A percentile compares a stretch with the other conserved stretches of the same genome.
These are phyloP conservation scores for Neoitamus cyanurus DNA, from an alignment of 2,888 invertebrate genomes.

Conservation along the genomic window DNA sequence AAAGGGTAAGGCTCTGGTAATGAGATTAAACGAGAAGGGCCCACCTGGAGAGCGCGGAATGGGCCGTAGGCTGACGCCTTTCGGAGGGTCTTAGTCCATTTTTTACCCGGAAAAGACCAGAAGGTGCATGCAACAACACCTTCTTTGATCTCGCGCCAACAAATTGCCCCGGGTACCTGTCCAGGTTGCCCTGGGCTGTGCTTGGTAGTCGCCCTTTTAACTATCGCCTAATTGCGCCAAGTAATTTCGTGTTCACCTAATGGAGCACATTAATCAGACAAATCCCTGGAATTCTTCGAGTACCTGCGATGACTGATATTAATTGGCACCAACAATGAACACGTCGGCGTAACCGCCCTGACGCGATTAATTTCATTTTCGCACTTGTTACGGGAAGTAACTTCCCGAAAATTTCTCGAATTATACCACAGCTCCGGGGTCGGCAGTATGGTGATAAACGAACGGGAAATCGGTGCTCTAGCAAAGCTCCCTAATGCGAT, in stretches of 20 bases:
- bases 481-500: not conserved
- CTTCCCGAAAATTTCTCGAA: not conserved
- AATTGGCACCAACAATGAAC: not conserved
- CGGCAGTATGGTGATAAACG: not conserved
- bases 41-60: not conserved
- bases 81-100: not conserved
- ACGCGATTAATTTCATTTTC: not conserved
- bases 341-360: not conserved
- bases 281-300: not conserved
- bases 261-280: not conserved
- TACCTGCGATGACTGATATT: not conserved
- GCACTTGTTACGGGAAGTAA: not conserved
- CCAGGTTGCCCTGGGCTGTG: not conserved
- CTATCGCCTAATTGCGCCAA: not conserved
- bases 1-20: conserved; percentile 12
- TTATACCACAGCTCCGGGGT: not conserved
- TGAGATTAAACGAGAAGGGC: not conserved
- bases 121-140: not conserved
- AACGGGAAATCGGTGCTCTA: not conserved
- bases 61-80: not conserved
- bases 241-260: not conserved
- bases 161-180: not conserved
- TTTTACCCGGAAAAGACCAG: not conserved
- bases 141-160: not conserved
- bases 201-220: not conserved